phyloP scores from a whole-genome alignment of 2,888 invertebrate genomes.

The Vanessa cardui region DNA sequence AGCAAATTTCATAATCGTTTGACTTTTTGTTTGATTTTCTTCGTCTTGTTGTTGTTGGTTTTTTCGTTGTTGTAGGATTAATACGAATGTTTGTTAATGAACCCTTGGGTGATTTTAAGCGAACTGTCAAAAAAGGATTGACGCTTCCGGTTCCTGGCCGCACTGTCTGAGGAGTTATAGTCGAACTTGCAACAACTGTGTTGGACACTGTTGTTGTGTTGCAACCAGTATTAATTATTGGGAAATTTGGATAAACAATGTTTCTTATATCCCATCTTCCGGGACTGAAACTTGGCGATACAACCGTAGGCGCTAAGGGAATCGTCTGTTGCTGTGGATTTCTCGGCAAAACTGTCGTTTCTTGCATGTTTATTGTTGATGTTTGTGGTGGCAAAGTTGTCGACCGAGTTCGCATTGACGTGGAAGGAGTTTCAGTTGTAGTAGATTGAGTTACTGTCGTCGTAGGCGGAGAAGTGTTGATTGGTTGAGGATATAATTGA shows the following conservation, averaged over 20 bases:
- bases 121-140: constrained; percentile 55
- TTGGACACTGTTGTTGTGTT: constrained; percentile 1
- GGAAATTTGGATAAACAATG: constrained; percentile 23
- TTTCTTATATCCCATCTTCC: constrained; percentile 11
- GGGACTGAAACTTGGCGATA: constrained; percentile 12
- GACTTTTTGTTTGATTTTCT: constrained; percentile 52
- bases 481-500: constrained; percentile 20
- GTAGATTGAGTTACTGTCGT: constrained; percentile 10
- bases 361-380: constrained; percentile 16
- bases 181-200: constrained; percentile 26
- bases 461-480: constrained; percentile 22
- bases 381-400: constrained; percentile 13
- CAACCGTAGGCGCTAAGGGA: not conserved
- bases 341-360: constrained; percentile 10
- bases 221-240: constrained; percentile 13
- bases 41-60: constrained; percentile 49
- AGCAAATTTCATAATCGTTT: constrained; percentile 67
- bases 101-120: constrained; percentile 64
- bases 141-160: constrained; percentile 23
- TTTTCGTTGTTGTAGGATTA: constrained; percentile 58
- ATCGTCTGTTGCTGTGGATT: constrained; percentile 7
- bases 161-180: constrained; percentile 16
- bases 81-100: constrained; percentile 66
- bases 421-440: constrained; percentile 14
- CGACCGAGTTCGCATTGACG: not conserved